Evolutionary conservation across 2,888 invertebrate species (phyloP).

Genomic region (Stenoptilia bipunctidactyla): DNA sequence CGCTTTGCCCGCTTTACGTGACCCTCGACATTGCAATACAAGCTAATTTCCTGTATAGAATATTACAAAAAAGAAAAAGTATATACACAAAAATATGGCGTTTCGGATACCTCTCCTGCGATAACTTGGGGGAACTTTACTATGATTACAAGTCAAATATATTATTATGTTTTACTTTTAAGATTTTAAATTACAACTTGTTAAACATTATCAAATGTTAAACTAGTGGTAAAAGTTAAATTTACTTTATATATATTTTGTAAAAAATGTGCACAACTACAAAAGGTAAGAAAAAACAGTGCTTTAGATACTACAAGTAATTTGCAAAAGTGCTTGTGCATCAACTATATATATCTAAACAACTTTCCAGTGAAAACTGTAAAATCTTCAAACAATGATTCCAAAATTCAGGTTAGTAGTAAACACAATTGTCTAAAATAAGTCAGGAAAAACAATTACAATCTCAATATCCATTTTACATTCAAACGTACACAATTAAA

Average conservation of each 20-base stretch:
- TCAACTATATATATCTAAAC: conserved; percentile 20
- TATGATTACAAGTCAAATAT: neutral
- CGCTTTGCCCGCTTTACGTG: conserved; percentile 64
- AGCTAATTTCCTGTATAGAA: conserved; percentile 70
- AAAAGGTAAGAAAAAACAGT: conserved; percentile 4
- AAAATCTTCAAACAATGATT: no score
- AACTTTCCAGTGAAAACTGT: no score
- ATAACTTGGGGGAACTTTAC: conserved; percentile 20
- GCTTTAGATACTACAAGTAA: conserved; percentile 7
- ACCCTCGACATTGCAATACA: conserved; percentile 69
- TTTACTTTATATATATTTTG: no score
- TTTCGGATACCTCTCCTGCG: conserved; percentile 34
- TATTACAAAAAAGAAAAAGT: conserved; percentile 51
- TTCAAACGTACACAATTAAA: no score
- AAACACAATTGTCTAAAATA: no score
- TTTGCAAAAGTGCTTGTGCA: conserved; percentile 41
- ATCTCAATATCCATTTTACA: no score
- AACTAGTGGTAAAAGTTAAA: no score
- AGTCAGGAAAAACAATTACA: no score
- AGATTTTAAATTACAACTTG: no score
- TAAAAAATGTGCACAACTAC: conserved; percentile 34
- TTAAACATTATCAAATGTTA: no score
- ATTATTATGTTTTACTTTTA: no score
- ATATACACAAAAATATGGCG: conserved; percentile 47
- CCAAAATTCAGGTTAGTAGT: no score